Conservation (phyloP, 2,797 vertebrate genomes). For the Gorsachius magnificus region DNA sequence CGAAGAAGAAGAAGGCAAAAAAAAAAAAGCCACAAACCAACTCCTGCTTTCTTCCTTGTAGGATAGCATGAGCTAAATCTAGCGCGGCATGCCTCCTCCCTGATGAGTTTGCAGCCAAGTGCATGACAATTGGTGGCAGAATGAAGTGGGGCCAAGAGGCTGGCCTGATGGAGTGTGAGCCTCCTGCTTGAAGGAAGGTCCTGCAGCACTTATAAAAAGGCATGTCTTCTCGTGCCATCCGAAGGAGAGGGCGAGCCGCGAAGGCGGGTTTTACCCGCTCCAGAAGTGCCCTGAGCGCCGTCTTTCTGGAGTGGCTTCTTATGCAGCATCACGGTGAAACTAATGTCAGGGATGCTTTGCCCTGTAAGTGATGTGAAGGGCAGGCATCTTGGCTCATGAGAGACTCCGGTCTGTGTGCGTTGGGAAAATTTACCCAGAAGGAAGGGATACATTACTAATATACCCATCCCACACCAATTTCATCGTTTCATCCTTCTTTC, state of each 20-base stretch:
- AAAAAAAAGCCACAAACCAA: background rate
- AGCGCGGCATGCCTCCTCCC: conserved; percentile 53
- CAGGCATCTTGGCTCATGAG: background rate
- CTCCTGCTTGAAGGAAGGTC: conserved; percentile 8
- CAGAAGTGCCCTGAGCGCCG: accelerated
- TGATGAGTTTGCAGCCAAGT: conserved; percentile 64
- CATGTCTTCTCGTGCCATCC: accelerated
- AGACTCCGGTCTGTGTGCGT: accelerated
- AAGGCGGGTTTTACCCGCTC: background rate
- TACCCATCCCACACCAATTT: accelerated
- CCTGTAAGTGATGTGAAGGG: background rate
- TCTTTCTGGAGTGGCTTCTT: background rate
- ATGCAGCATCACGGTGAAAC: background rate
- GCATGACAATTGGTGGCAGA: conserved; percentile 34
- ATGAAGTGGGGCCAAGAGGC: conserved; percentile 17
- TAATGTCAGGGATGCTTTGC: background rate
- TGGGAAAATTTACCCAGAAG: too few relatives aligned
- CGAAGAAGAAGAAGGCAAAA: background rate
- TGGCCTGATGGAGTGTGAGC: conserved; percentile 37
- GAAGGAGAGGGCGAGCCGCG: background rate
- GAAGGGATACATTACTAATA: accelerated
- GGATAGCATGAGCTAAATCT: conserved; percentile 61
- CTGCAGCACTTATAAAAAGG: background rate
- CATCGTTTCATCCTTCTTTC: background rate
- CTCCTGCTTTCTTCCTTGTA: background rate